Percentiles rank a stretch among this genome's conserved stretches.
These are phyloP conservation scores for Pangasius krempfi DNA, from an alignment of 2,797 vertebrate species.

Conservation along the genomic window DNA sequence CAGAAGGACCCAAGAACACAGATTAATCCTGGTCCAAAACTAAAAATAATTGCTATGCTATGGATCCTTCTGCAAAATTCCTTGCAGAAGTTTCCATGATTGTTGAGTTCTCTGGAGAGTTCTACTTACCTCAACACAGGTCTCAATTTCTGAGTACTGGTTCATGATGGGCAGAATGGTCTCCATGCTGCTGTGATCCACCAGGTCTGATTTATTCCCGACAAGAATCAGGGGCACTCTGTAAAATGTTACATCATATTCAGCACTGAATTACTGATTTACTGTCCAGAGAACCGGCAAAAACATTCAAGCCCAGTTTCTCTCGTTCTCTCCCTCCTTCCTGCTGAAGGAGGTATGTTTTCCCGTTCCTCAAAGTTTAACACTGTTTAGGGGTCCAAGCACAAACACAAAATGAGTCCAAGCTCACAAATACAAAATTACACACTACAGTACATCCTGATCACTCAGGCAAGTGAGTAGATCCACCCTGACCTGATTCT, in stretches of 20 bases:
- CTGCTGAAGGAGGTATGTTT: neutral
- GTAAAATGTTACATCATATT: constrained; percentile 42
- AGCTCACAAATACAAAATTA: neutral
- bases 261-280: neutral
- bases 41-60: neutral
- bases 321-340: neutral
- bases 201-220: constrained; percentile 97
- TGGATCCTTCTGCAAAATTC: neutral
- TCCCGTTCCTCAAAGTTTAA: neutral
- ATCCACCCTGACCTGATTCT: neutral
- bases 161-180: constrained; percentile 99
- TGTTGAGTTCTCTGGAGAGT: neutral
- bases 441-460: neutral
- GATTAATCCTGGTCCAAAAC: neutral
- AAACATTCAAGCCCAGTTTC: neutral
- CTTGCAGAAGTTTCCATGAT: neutral
- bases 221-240: constrained; percentile 96
- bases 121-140: constrained; percentile 91
- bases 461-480: neutral
- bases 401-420: neutral
- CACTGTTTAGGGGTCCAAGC: neutral
- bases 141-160: constrained; percentile 97
- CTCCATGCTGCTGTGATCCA: constrained; percentile 99
- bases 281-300: neutral
- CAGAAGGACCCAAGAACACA: neutral